Evolutionary conservation across 1,140 invertebrate genomes (phyloP), one percentile per base, ranked within the genome.

Genomic region (Homalodisca vitripennis): DNA sequence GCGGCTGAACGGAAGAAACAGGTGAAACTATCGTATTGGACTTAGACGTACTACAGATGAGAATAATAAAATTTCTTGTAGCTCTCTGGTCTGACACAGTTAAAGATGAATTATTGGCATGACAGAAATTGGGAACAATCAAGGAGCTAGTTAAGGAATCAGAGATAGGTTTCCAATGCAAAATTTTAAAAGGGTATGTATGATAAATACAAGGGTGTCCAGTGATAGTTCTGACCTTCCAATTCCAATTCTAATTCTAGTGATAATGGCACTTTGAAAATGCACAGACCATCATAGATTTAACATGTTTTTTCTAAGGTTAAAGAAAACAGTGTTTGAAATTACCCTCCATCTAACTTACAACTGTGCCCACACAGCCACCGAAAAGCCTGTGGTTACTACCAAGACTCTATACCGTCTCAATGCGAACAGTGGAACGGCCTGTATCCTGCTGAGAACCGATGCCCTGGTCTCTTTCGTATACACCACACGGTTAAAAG

Each of bases 401-500:
- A 60, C 55, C 3, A 60, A 60, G 26, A 60, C 55, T 27, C 29
- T 60, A 26, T 60, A 60, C 24, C 55, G 55, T 27, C 27, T 60
- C 12, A 67, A 70, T 48, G 70, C 67, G 1, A 70, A 71, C 53
- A 70, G 67, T 32, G 76, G 73, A 14, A 72, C 46, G 3, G 72
- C 75, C 1, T 77, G 76, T 34, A 76, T 77, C 22, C 55, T 76
- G 2, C 41, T 77, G 13, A 71, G 70, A 30, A 75, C 76, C 41
- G 76, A 77, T 53, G 76, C 74, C 14, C 48, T 76, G 14, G 57
- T 77, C 22, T 69, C 66, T 30, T 76, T 75, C 41, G 75, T 72
- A 64, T 77, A 73, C 67, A 72, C 66, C 26, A 73, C 74, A n/a
- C 74, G 71, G 62, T 47, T 75, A 0, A 70, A 73, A 27, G 71